Evolutionary conservation across 2,888 invertebrate species (phyloP), one percentile per base, ranked within the genome.

Genomic region (Cabera pusaria): DNA sequence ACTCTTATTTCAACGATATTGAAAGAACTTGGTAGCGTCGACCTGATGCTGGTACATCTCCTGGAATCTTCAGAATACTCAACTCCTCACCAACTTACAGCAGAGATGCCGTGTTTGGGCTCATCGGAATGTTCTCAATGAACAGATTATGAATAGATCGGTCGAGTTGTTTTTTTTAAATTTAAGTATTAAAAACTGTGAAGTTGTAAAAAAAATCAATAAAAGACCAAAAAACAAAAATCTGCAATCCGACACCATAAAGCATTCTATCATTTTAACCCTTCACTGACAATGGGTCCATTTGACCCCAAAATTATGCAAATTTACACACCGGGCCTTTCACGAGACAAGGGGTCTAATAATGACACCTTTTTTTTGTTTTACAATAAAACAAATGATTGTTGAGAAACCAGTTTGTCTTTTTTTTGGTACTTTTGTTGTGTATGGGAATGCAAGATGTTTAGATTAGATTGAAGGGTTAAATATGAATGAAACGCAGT

Each of bases 241-340:
- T 24, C 34, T 47, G 59, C 55, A 52, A 48, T 28, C 28, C 35
- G 56, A 61, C 46, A 58, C 61, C 39, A 52, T 39, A 54, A 29
- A 55, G 44, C 52, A 43, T 52, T 56, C 57, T 56, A 58, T 60
- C 61, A 56, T 60, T 61, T 59, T 53, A 57, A 63, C 54, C 59
- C 47, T 44, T 51, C 44, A 61, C 55, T 58, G 58, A 52, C 41
- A 41, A 52, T 49, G 49, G 58, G 55, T 34, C 49, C 49, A 53
- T 69, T 68, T 69, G 69, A 70, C 72, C 72, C 69, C 58, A 44
- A 59, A 71, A 60, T 58, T 73, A 75, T 75, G 74, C 73, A 74
- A 73, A 75, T 71, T 6, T 29, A 18, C 33, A n/a, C 59, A 59
- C 56, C 64, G 56, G 33, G 33, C 20, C 28, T 25, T 27, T 23